Conservation (phyloP, 2,113 vertebrate genomes). For the Chionodraco myersi region DNA sequence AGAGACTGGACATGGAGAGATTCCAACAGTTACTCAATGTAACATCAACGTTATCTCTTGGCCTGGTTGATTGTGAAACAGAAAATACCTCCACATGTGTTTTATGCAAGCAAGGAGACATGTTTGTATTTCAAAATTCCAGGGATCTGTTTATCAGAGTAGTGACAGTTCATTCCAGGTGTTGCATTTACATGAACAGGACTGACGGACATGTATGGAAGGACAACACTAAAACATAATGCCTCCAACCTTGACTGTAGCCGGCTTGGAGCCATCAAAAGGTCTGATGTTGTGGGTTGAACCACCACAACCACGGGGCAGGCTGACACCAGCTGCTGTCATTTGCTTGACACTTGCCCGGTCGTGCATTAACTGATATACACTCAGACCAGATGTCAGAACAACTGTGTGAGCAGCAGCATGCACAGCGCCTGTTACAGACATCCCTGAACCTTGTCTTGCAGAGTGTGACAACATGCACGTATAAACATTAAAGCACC, state of each 20-base stretch:
- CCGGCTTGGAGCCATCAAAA: neutral
- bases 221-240: too few species aligned
- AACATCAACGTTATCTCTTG: neutral
- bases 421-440: constrained; percentile 29
- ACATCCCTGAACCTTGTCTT: neutral
- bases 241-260: too few species aligned
- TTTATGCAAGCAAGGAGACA: neutral
- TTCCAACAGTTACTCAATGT: constrained; percentile 8
- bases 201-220: too few species aligned
- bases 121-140: neutral
- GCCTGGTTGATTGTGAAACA: neutral
- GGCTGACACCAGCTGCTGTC: constrained; percentile 31
- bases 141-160: neutral
- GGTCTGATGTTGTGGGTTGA: neutral
- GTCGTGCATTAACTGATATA: constrained; percentile 14
- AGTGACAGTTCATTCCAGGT: too few species aligned
- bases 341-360: constrained; percentile 16
- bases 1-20: constrained; percentile 12
- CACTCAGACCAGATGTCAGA: constrained; percentile 51
- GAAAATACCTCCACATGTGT: neutral
- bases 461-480: neutral
- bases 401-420: constrained; percentile 49
- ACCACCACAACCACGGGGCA: neutral
- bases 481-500: neutral
- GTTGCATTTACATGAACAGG: too few species aligned